Conservation (phyloP, 1,140 invertebrate species). For the Eciton burchellii region DNA sequence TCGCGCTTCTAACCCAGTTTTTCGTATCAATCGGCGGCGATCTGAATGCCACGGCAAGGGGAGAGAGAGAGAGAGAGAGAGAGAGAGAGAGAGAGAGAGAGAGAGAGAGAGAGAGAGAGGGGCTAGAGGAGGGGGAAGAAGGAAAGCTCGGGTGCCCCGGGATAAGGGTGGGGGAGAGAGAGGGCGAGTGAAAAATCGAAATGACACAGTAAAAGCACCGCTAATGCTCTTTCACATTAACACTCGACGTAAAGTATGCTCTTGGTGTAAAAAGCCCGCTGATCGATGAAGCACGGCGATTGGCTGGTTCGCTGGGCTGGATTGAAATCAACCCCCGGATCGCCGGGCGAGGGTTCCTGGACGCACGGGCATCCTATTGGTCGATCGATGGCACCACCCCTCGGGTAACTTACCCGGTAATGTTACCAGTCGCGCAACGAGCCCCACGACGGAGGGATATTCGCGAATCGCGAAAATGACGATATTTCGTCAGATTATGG, state of each 20-base stretch:
- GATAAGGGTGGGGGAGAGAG: slow-evolving; percentile 31
- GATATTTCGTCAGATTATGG: slow-evolving; percentile 12
- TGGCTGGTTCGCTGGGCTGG: slow-evolving; percentile 73
- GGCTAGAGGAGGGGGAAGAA: not conserved
- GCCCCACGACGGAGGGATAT: slow-evolving; percentile 11
- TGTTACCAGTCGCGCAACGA: slow-evolving; percentile 41
- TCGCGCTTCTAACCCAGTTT: slow-evolving; percentile 74
- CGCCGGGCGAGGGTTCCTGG: slow-evolving; percentile 60
- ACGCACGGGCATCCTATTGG: slow-evolving; percentile 67
- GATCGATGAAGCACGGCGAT: slow-evolving; percentile 82
- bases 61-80: not conserved
- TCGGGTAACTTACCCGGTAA: slow-evolving; percentile 61
- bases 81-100: slow-evolving; percentile 26
- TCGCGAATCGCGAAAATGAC: slow-evolving; percentile 26
- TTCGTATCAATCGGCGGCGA: slow-evolving; percentile 68
- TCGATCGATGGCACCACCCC: slow-evolving; percentile 73
- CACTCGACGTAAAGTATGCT: slow-evolving; percentile 83
- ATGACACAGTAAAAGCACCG: slow-evolving; percentile 82
- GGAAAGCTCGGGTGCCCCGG: not conserved
- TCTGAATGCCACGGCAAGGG: slow-evolving; percentile 52
- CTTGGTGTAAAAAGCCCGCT: slow-evolving; percentile 76
- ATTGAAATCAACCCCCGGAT: slow-evolving; percentile 68
- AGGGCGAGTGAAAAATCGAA: slow-evolving; percentile 72
- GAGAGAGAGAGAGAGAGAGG: too few relatives aligned
- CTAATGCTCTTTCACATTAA: slow-evolving; percentile 85